A percentile compares a stretch with the other conserved stretches of the same genome.
Conservation (phyloP, 1,140 invertebrate species). For the Euura lappo region DNA sequence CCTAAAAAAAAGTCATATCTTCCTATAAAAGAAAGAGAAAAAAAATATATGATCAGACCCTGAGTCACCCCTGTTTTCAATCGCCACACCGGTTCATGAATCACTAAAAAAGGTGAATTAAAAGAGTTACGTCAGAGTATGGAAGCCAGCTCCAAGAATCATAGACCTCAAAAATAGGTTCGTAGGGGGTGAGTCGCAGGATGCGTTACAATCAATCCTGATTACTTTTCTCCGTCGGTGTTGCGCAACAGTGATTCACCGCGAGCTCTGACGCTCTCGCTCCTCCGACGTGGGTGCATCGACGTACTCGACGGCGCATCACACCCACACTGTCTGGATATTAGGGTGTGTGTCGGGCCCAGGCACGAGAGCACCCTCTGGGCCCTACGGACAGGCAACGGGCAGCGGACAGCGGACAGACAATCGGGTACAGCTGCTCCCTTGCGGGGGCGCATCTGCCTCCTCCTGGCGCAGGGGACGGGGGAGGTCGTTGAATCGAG, state of each 20-base stretch:
- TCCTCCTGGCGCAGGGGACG: constrained; percentile 12
- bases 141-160: neutral
- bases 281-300: too few species aligned
- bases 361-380: neutral
- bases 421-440: constrained; percentile 47
- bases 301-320: neutral
- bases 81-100: neutral
- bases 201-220: neutral
- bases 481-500: constrained; percentile 4
- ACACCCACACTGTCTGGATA: neutral
- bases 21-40: too few species aligned
- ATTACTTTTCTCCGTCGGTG: neutral
- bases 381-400: neutral
- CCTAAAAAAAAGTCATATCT: too few species aligned
- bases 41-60: neutral
- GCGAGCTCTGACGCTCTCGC: neutral
- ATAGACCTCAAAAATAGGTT: neutral
- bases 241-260: neutral
- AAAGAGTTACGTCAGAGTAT: neutral
- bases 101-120: neutral
- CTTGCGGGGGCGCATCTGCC: constrained; percentile 51
- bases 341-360: neutral
- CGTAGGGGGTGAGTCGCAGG: neutral
- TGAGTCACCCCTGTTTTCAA: neutral
- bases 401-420: constrained; percentile 25